A percentile compares a stretch with the other conserved stretches of the same genome.
These are phyloP conservation scores for Cyphomyrmex costatus DNA, from an alignment of 1,140 invertebrate species.

Conservation along the genomic window DNA sequence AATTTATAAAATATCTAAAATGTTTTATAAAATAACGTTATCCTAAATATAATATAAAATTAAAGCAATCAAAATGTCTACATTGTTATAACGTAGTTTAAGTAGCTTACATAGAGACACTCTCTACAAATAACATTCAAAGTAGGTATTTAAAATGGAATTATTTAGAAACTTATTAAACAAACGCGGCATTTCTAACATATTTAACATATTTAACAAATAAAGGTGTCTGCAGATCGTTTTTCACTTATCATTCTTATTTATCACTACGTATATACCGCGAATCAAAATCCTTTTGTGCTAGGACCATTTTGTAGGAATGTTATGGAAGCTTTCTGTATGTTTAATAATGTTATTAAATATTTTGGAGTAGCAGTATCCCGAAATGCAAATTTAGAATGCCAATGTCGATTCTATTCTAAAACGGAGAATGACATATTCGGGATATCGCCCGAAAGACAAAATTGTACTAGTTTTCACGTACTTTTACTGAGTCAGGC, in stretches of 20 bases:
- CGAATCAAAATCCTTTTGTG: conserved; percentile 23
- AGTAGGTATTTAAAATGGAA: conserved; percentile 25
- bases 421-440: conserved; percentile 49
- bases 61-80: conserved; percentile 44
- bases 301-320: conserved; percentile 35
- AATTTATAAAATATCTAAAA: conserved; percentile 37
- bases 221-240: conserved; percentile 1
- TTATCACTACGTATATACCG: conserved; percentile 23
- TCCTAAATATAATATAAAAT: conserved; percentile 19
- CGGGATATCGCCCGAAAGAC: conserved; percentile 61
- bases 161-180: not conserved
- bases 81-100: conserved; percentile 2
- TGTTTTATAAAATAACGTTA: conserved; percentile 13
- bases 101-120: conserved; percentile 17
- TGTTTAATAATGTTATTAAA: conserved; percentile 36
- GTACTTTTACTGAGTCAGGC: conserved; percentile 79
- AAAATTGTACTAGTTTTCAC: conserved; percentile 65
- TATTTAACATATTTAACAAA: conserved; percentile 42
- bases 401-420: not conserved
- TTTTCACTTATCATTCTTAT: not conserved
- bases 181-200: not conserved
- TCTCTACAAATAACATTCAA: conserved; percentile 30
- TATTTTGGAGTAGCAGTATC: conserved; percentile 35
- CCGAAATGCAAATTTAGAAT: conserved; percentile 19
- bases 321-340: conserved; percentile 47